Base-by-base conservation (phyloP, 1,140 invertebrate species). In the Steinernema feltiae region DNA sequence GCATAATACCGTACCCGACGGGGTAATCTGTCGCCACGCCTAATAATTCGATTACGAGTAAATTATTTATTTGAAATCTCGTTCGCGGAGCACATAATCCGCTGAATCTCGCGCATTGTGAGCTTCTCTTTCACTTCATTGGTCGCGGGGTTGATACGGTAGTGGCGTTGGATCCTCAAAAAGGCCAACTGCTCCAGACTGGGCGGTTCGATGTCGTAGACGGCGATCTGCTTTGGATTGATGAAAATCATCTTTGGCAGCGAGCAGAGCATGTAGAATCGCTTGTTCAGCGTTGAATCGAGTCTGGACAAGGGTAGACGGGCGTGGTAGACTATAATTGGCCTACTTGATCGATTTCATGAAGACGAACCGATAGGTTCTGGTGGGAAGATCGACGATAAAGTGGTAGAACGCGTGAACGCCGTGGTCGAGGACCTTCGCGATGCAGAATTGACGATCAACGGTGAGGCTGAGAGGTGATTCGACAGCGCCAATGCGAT, bases 351-450 rank as follows among this genome's bases (percentile, higher is more conserved):
- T 63, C 15, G 53, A 63, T 15, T 63, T 63, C 53, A 63, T 63
- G 53, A 63, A 63, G 53, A 63, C 53, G 53, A 63, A 63, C 24
- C 24, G 7, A 21, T 63, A 63, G 15, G 53, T 63, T 27, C 24
- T 63, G 15, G 15, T 15, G 7, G 7, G 12, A 27, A 63, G 7
- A 27, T 63, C 53, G 7, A 63, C 53, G 3, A 63, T 27, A 27
- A 63, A 63, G 53, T 27, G 70, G 70, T 71, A 71, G 70, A 71
- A 71, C 2, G 24, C 32, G 70, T 71, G 70, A n/a, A 71, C 32
- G 32, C 70, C 70, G 3, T 30, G 3, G 21, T 32, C 32, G 70
- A 35, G 46, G 15, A 71, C 32, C 70, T 71, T 71, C 2, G 70
- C 70, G 12, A 71, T 24, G 46, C 46, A 71, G 12, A 35, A 35